Conservation (phyloP, 1,140 invertebrate species). For the Dryas iulia region DNA sequence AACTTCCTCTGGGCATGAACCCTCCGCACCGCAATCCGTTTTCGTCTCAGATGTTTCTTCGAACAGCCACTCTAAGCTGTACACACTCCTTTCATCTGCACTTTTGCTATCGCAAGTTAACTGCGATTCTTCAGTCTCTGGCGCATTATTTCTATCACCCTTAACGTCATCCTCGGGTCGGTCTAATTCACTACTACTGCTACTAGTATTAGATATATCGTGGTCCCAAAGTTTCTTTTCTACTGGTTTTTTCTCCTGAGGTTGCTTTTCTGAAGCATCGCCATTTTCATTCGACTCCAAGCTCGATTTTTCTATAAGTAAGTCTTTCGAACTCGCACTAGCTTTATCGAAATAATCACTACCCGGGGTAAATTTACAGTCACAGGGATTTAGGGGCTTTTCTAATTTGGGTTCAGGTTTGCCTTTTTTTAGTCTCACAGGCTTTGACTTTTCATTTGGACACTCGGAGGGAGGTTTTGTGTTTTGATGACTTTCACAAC, state of each 20-base stretch:
- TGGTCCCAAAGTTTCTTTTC: conserved; percentile 75
- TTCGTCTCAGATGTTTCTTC: conserved; percentile 54
- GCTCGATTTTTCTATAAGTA: conserved; percentile 81
- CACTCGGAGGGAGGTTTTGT: conserved; percentile 58
- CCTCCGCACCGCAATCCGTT: conserved; percentile 38
- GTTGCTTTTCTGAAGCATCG: conserved; percentile 50
- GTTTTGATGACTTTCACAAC: conserved; percentile 59
- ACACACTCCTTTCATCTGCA: conserved; percentile 73
- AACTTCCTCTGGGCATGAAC: conserved; percentile 44
- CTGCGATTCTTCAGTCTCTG: conserved; percentile 68
- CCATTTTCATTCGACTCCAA: conserved; percentile 76
- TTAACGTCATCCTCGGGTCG: conserved; percentile 51
- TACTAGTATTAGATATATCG: conserved; percentile 81
- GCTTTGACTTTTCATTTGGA: conserved; percentile 67
- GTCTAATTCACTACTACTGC: conserved; percentile 79
- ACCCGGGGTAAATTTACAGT: conserved; percentile 61
- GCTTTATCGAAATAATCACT: conserved; percentile 80
- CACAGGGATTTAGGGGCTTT: conserved; percentile 45
- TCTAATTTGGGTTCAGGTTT: conserved; percentile 60
- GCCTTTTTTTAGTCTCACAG: conserved; percentile 72
- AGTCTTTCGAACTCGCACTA: conserved; percentile 84
- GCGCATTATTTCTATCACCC: conserved; percentile 44
- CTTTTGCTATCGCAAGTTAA: conserved; percentile 68
- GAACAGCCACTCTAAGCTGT: conserved; percentile 77
- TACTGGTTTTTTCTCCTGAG: conserved; percentile 53